Percentiles rank a stretch among this genome's conserved stretches.
Evolutionary conservation across 35 echinoderm and acorn worm genomes (phyloP).

Genomic region (Chiridota heheva): DNA sequence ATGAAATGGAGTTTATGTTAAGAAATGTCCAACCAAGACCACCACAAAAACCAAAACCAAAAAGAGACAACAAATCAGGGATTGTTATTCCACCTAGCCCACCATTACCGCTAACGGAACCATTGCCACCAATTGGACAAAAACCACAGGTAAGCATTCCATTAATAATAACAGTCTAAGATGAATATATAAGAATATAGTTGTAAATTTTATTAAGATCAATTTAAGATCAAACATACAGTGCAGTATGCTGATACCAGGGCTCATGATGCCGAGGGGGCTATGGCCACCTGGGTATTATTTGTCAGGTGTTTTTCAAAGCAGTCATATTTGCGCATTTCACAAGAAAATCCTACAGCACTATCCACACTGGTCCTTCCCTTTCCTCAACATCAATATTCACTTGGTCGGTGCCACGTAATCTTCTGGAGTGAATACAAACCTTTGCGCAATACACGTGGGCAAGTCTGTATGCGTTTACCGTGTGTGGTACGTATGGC

Average conservation of each 20-base stretch:
- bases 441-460: too few relatives aligned
- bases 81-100: constrained; percentile 69
- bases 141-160: constrained; percentile 85
- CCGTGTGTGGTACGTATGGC: too few relatives aligned
- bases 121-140: constrained; percentile 94
- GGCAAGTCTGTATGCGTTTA: too few relatives aligned
- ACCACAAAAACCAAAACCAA: constrained; percentile 72
- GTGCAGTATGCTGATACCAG: neutral
- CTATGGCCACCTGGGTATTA: neutral
- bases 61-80: constrained; percentile 87
- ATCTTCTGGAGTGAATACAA: too few relatives aligned
- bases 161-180: neutral
- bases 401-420: too few relatives aligned
- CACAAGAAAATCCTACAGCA: too few relatives aligned
- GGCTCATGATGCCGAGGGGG: neutral
- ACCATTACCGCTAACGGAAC: constrained; percentile 78
- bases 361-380: too few relatives aligned
- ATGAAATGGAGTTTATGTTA: constrained; percentile 93
- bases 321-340: too few relatives aligned
- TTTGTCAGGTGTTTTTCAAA: too few relatives aligned
- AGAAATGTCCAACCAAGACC: constrained; percentile 80
- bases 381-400: too few relatives aligned
- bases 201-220: neutral
- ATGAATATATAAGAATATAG: neutral
- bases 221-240: neutral